Evolutionary conservation across 2,888 invertebrate species (phyloP).

Genomic region (Petrolisthes manimaculis): DNA sequence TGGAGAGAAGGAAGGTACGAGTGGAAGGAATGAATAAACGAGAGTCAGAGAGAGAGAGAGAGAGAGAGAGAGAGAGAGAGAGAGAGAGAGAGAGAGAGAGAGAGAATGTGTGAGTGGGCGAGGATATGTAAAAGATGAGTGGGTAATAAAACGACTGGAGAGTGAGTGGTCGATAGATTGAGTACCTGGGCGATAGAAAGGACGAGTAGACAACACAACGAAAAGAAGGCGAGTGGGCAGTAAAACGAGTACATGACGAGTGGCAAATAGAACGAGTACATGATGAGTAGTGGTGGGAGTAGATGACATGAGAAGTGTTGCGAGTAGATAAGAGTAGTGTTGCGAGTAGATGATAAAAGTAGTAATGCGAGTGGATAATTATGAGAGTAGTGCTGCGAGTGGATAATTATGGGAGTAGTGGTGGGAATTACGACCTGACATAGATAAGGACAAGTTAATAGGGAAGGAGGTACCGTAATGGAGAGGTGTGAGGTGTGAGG

Average conservation of each 20-base stretch:
- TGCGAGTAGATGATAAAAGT: neutral
- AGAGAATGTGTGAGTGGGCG: neutral
- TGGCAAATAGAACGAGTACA: neutral
- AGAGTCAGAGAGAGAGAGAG: too few species aligned
- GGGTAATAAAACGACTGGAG: neutral
- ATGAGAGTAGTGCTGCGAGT: neutral
- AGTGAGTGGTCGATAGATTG: neutral
- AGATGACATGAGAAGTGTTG: too few species aligned
- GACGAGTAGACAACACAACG: neutral
- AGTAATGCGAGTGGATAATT: neutral
- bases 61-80: conserved; percentile 24
- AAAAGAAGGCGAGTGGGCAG: neutral
- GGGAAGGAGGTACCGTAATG: neutral
- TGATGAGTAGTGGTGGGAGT: too few species aligned
- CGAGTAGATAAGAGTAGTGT: neutral
- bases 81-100: conserved; percentile 25
- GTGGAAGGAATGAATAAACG: neutral
- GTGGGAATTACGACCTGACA: neutral
- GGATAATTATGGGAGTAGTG: neutral
- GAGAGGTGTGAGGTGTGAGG: neutral
- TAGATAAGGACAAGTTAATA: neutral
- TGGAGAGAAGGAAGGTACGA: neutral
- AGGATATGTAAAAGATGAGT: neutral
- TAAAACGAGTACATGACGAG: neutral
- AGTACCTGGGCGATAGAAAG: conserved; percentile 19